Base-by-base conservation (phyloP, 2,113 vertebrate genomes). In the Eupsittula cactorum region DNA sequence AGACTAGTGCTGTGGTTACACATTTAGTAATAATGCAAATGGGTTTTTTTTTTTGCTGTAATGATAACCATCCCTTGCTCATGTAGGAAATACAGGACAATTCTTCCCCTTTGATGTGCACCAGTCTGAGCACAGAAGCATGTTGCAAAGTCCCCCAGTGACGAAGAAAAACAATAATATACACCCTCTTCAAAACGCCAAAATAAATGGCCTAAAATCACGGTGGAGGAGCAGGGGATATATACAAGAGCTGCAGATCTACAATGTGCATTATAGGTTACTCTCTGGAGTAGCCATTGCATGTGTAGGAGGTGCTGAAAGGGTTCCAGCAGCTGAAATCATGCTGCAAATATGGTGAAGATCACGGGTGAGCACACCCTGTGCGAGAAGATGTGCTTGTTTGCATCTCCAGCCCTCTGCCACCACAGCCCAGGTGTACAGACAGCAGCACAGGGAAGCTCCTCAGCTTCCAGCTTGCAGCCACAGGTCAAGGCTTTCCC, bases 1-100 rank as follows among this genome's bases (percentile, higher is more conserved):
- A 55, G 24, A 42, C 11, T 42, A 55, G 23, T 39, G 6, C 41
- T n/a, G 25, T 42, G 27, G 3, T 5, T 65, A 31, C 73, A 44
- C 16, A 53, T 62, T 53, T 52, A 86, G 12, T 42, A 69, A 88
- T n/a, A 13, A 4, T 86, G 23, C 13, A 83, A 73, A 63, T 3
- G 31, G 6, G 0, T 1, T 0, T 0, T 11, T 46, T 37, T 37
- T 90, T 70, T 60, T 37, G 0, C 31, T 46, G 8, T 71, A 52
- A 62, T 12, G 25, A 41, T 50, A 70, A 59, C 35, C 33, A 68
- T 39, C 5, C 5, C 3, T 63, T 59, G 11, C 31, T 88, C 49
- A 16, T 11, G 4, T 19, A 81, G 44, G 9, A 91, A n/a, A 24
- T 18, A 18, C 10, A 37, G 39, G 16, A 75, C 8, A 2, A 2